Base-by-base conservation (phyloP, 2,797 vertebrate species). In the Lophius americanus region DNA sequence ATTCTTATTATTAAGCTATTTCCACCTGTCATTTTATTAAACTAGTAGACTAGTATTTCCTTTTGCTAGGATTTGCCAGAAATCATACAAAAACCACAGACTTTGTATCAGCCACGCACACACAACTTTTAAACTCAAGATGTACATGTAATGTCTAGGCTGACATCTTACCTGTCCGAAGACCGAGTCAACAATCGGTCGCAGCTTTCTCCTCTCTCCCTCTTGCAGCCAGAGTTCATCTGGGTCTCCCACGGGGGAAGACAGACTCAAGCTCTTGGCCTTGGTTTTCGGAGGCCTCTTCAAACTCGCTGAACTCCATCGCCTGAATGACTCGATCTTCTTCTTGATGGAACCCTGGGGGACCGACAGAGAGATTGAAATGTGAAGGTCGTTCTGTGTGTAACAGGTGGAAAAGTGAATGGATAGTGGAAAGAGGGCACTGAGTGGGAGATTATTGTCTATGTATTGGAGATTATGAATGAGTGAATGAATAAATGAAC, bases 321-420 rank as follows among this genome's bases (percentile, higher is more conserved):
- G 87, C 50, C 92, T 87, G 4, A 94, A 78, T 2, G 92, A 94
- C 10, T 94, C 93, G 0, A 94, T 90, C 75, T 93, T 94, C 74
- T 92, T 93, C 83, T 94, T 95, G 58, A 95, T 92, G 47, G 92
- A 94, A 7, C 92, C 93, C 94, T 94, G 69, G 5, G 73, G 46
- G 7, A 47, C 0, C 3, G 58, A 63, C 7, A 56, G 39, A 51
- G 7, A 61, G 6, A 14, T 6, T n/a, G 6, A 47, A 50, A n/a
- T 37, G 0, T 1, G 13, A 32, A 14, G 4, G 6, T 33, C 49
- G 35, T 14, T 33, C 9, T 6, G 54, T 2, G 60, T 10, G 4
- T 5, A 38, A 44, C 4, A 5, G 35, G 38, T 8, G 36, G 46
- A 41, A n/a, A 50, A 5, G 13, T 54, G 33, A 35, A 49, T 61